Evolutionary conservation across 92 coral and sea anemone species (phyloP), one percentile per base, ranked within the genome.

Genomic region (Actinernus sp.): DNA sequence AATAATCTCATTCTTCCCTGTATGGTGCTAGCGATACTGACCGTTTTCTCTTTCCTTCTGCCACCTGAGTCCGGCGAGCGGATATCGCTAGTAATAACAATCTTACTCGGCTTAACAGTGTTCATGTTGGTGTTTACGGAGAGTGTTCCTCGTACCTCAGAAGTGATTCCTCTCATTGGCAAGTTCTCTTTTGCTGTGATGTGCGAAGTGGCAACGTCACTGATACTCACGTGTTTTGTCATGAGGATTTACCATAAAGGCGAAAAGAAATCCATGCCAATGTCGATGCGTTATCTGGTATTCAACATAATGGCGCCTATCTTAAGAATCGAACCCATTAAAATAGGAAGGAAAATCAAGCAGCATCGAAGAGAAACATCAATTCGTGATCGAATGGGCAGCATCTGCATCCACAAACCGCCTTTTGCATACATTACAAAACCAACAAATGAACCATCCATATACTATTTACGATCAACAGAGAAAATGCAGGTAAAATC

Each of bases 21-120:
- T 29, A 75, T 81, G 10, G 82, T 91, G 28, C 68, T 94, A 7
- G 97, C 95, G 0, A 39, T 76, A 0, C 65, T 94, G 23, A 86
- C 97, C 0, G 83, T 92, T 13, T 75, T 87, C 37, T 71, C 98
- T 2, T 92, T 91, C 66, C 68, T 56, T 32, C 77, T 94, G 14
- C 98, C 98, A 0, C 88, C 97, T 1, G 89, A 73, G 26, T 91
- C 96, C 4, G 98, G 98, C 19, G 98, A 94, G 73, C 80, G 98
- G 26, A 81, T 94, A 14, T 92, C 97, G 7, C 75, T 94, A 3
- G 97, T 87, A 8, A 92, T 94, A 26, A 87, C 98, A 2, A 85
- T 94, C 17, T 86, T 94, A 13, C 81, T 94, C 11, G 96, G 97
- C 19, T 53, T 94, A 46, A 87, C 98, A 1, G 84, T 94, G 19